Evolutionary conservation across 2,888 invertebrate species (phyloP).

Genomic region (Aquatica leii): DNA sequence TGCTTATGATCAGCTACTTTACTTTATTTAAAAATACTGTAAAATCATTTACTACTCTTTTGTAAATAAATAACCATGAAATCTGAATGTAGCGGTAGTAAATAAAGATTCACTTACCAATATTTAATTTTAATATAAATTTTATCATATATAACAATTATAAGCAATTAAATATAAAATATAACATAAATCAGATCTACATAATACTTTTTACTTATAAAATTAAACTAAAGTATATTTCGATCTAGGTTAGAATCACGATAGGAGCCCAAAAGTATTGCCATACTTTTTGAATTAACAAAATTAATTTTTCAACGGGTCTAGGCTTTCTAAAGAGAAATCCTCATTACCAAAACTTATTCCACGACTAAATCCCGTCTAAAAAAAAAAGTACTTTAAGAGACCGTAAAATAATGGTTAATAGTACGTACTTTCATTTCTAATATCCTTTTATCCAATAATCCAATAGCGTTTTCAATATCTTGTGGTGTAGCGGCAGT

Average conservation of each 20-base stretch:
- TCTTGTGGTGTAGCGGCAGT: slow-evolving; percentile 65
- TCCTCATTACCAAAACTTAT: slow-evolving; percentile 90
- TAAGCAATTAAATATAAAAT: slow-evolving; percentile 38
- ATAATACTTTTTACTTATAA: slow-evolving; percentile 32
- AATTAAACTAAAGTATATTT: slow-evolving; percentile 28
- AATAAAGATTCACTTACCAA: slow-evolving; percentile 18
- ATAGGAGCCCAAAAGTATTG: slow-evolving; percentile 25
- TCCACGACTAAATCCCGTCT: slow-evolving; percentile 92
- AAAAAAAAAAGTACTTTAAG: slow-evolving; percentile 55
- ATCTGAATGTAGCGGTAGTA: too few species aligned
- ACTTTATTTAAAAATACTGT: too few species aligned
- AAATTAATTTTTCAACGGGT: slow-evolving; percentile 80
- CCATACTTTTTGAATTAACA: slow-evolving; percentile 17
- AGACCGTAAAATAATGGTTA: too few species aligned
- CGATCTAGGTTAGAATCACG: slow-evolving; percentile 37
- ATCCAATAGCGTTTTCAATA: slow-evolving; percentile 78
- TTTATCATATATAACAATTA: slow-evolving; percentile 39
- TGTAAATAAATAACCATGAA: too few species aligned
- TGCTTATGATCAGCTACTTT: too few species aligned
- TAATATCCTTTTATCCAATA: slow-evolving; percentile 80
- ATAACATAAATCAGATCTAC: slow-evolving; percentile 34
- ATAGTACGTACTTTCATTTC: slow-evolving; percentile 91
- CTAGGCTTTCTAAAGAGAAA: slow-evolving; percentile 92
- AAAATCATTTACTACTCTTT: too few species aligned
- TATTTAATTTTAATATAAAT: slow-evolving; percentile 33